A percentile compares a stretch with the other conserved stretches of the same genome.
phyloP scores from a whole-genome alignment of 1,140 invertebrate species.

The Scylla paramamosain region DNA sequence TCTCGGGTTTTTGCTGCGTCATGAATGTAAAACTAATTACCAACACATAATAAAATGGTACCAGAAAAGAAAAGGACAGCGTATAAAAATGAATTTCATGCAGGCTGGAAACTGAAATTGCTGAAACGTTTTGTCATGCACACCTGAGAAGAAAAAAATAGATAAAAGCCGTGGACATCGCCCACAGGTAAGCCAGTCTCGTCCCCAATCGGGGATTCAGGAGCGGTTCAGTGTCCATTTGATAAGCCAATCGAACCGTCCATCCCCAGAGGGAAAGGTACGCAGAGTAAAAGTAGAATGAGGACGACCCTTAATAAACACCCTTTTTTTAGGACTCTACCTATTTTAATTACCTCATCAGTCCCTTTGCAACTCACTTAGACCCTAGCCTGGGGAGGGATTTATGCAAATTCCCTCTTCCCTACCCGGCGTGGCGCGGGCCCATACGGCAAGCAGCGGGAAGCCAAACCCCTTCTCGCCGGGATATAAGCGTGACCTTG shows the following conservation, averaged over 20 bases:
- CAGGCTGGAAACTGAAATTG: background rate
- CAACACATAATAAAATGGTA: background rate
- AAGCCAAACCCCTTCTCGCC: background rate
- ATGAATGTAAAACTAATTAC: background rate
- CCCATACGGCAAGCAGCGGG: constrained; percentile 8
- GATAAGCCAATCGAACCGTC: background rate
- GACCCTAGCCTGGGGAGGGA: background rate
- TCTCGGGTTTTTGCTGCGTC: background rate
- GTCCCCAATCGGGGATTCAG: background rate
- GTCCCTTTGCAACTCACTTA: background rate
- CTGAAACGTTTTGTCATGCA: background rate
- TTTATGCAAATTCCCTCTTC: constrained; percentile 5
- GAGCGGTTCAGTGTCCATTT: background rate
- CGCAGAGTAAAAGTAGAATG: background rate
- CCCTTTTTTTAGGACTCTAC: background rate
- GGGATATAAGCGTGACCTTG: constrained; percentile 8
- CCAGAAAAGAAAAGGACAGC: background rate
- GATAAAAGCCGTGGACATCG: background rate
- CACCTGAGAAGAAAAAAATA: background rate
- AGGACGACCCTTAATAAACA: background rate
- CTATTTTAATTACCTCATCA: constrained; percentile 24
- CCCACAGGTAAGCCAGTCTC: background rate
- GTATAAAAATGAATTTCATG: background rate
- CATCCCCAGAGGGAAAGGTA: background rate
- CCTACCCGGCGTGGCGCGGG: background rate